A percentile compares a stretch with the other conserved stretches of the same genome.
These are phyloP conservation scores for Drosophila quasianomalipes DNA, from an alignment of 2,888 invertebrate genomes.

Conservation along the genomic window DNA sequence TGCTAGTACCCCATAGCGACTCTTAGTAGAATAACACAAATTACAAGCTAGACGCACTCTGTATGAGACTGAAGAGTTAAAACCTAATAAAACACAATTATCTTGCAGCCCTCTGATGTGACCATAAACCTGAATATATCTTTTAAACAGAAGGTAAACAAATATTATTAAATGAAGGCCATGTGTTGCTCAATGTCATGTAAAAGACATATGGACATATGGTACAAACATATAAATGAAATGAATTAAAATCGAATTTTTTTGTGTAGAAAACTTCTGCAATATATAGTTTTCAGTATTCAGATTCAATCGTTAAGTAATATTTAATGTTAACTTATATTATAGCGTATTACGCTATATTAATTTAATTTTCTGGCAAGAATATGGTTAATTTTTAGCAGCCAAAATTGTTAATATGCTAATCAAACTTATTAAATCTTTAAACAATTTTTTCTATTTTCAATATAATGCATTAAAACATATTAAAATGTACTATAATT, in stretches of 20 bases:
- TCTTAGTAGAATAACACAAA: not conserved
- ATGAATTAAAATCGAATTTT: not conserved
- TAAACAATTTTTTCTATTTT: no score
- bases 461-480: not conserved
- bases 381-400: not conserved
- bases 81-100: constrained; percentile 15
- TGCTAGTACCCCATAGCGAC: not conserved
- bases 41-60: not conserved
- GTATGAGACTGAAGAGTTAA: not conserved
- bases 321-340: not conserved
- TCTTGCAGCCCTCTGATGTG: not conserved
- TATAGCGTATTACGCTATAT: not conserved
- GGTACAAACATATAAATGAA: not conserved
- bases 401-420: not conserved
- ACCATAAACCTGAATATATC: not conserved
- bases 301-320: not conserved
- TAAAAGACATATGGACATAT: not conserved
- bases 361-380: not conserved
- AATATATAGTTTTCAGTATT: not conserved
- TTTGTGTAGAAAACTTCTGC: not conserved
- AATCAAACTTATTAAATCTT: not conserved
- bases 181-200: not conserved
- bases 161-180: not conserved
- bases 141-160: not conserved
- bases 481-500: not conserved